Conservation (phyloP, 1,140 invertebrate genomes). For the Aradophagus sp. region DNA sequence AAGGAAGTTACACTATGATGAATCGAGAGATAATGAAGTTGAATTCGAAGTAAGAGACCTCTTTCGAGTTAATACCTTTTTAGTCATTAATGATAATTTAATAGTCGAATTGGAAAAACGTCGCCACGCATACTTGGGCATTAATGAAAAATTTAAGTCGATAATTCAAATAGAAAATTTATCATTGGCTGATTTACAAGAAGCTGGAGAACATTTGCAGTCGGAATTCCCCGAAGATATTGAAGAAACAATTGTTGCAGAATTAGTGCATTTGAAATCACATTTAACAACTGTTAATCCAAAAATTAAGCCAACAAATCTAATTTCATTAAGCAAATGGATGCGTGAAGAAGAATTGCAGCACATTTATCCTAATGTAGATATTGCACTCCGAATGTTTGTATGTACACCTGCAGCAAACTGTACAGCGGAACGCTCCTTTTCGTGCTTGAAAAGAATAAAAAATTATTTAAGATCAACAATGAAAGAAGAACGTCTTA, state of each 20-base stretch:
- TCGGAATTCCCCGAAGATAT: conserved; percentile 14
- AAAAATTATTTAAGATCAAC: conserved; percentile 42
- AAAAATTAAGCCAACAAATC: conserved; percentile 11
- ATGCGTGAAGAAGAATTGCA: conserved; percentile 10
- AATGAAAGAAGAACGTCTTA: conserved; percentile 25
- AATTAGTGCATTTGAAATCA: conserved; percentile 15
- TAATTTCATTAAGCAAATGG: conserved; percentile 13
- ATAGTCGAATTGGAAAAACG: conserved; percentile 32
- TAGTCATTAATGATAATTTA: conserved; percentile 36
- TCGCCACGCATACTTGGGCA: conserved; percentile 31
- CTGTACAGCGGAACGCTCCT: conserved; percentile 3
- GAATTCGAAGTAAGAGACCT: conserved; percentile 32
- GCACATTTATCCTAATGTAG: conserved; percentile 26
- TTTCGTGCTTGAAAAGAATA: conserved; percentile 42
- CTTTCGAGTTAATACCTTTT: conserved; percentile 36
- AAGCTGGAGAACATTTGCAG: conserved; percentile 18
- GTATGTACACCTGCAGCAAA: conserved; percentile 3
- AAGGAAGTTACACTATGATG: conserved; percentile 33
- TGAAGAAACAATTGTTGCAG: conserved; percentile 4
- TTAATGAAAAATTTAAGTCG: conserved; percentile 39
- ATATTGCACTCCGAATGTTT: conserved; percentile 39
- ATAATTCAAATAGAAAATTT: conserved; percentile 35
- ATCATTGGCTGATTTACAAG: conserved; percentile 14
- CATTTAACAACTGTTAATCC: conserved; percentile 9
- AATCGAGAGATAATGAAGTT: conserved; percentile 20